A percentile compares a stretch with the other conserved stretches of the same genome.
These are phyloP conservation scores for Crossoptilon crossoptilon DNA, from an alignment of 2,797 vertebrate genomes.

Conservation along the genomic window DNA sequence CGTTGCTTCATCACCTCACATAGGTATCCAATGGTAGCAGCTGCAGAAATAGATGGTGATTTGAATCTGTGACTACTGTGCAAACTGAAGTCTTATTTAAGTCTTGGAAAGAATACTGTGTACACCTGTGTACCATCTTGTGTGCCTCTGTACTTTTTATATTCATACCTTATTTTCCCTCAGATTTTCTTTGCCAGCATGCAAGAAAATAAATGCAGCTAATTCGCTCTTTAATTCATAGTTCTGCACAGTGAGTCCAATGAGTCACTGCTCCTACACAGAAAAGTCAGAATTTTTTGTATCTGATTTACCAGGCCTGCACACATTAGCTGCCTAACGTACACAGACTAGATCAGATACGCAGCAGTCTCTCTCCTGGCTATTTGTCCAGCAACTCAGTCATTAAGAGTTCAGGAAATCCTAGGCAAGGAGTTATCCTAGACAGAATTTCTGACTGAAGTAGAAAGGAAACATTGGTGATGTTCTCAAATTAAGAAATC, in stretches of 20 bases:
- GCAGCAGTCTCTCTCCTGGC: background rate
- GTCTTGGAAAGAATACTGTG: rapidly evolving
- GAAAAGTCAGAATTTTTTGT: background rate
- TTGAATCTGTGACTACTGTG: background rate
- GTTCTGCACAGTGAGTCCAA: background rate
- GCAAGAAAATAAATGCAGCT: background rate
- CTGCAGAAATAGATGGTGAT: background rate
- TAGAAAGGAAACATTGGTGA: background rate
- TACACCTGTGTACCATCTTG: background rate
- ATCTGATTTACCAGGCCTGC: background rate
- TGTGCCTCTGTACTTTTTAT: background rate
- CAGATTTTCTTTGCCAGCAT: background rate
- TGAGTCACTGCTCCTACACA: background rate
- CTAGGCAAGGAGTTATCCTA: background rate
- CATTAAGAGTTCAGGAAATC: background rate
- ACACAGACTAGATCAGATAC: background rate
- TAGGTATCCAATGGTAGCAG: rapidly evolving
- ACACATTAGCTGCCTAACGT: background rate
- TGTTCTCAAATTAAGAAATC: background rate
- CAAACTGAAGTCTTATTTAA: background rate
- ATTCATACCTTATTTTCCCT: background rate
- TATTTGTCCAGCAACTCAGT: background rate
- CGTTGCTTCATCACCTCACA: background rate
- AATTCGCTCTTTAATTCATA: background rate
- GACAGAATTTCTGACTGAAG: background rate